Evolutionary conservation across 2,113 vertebrate species (phyloP).

Genomic region (Phyllopteryx taeniolatus): DNA sequence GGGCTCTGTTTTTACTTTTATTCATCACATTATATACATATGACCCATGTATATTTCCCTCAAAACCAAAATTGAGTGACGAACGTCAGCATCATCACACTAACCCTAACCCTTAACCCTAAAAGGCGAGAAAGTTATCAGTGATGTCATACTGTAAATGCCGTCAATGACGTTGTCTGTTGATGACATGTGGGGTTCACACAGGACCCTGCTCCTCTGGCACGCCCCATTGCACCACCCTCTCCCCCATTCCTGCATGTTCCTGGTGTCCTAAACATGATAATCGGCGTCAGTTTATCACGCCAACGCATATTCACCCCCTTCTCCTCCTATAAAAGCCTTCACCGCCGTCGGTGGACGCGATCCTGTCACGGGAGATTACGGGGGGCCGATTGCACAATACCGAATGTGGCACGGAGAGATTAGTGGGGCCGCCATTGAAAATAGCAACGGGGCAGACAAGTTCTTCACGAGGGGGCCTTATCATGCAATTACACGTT

Average conservation of each 20-base stretch:
- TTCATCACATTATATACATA: too few relatives aligned
- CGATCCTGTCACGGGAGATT: constrained; percentile 95
- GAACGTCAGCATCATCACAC: too few relatives aligned
- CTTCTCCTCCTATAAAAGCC: constrained; percentile 85
- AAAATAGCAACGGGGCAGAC: constrained; percentile 95
- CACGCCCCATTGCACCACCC: constrained; percentile 8
- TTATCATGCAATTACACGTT: constrained; percentile 99
- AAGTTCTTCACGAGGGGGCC: constrained; percentile 96
- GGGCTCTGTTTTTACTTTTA: too few relatives aligned
- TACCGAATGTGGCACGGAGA: constrained; percentile 90
- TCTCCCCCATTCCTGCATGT: constrained; percentile 55
- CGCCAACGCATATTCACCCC: constrained; percentile 90
- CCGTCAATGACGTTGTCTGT: neutral
- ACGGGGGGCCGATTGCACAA: constrained; percentile 97
- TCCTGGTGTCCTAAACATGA: constrained; percentile 94
- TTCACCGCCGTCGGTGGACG: constrained; percentile 89
- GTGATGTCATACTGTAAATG: neutral
- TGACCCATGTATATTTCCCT: too few relatives aligned
- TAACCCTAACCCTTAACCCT: neutral
- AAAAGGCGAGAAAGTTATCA: neutral
- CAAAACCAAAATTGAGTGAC: too few relatives aligned
- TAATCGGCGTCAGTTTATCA: constrained; percentile 99
- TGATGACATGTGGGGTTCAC: neutral
- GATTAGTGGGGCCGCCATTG: constrained; percentile 92
- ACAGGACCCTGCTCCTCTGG: neutral